Base-by-base conservation (phyloP, 2,888 invertebrate species). In the Agrochola litura region DNA sequence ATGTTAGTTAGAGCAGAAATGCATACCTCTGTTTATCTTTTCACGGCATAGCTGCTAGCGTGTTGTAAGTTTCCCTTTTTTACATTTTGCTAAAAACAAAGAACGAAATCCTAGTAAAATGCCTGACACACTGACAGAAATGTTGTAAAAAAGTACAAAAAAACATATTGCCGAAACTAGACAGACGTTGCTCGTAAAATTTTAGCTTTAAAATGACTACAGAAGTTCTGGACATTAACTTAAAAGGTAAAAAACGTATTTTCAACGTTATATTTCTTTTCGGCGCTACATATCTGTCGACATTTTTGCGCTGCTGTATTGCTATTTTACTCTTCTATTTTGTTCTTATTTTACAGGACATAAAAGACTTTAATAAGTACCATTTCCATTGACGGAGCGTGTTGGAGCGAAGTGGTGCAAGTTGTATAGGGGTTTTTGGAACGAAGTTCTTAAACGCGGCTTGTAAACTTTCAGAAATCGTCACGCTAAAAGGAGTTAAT, bases 191-290 rank as follows among this genome's bases (percentile, higher is more conserved):
- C 54, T 63, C 46, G 49, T 60, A 46, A 12, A 30, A 49, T 79
- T 83, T 68, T 64, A 37, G 37, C 64, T 68, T 68, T 30, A 63
- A 69, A 65, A 80, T 66, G n/a, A 79, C 58, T 81, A 37, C 84
- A 66, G 64, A 84, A 54, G 22, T 80, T 79, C 54, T 70, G 56
- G 54, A 83, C 68, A 83, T 77, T 64, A 79, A 30, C 65, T 43
- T 52, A 71, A 79, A 84, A 66, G 65, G 80, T 64, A 79, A 84
- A 80, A 80, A 84, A 71, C 25, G 14, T 25, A 54, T 71, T 84
- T 69, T 22, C 58, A 25, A 16, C 69, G 80, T 80, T 71, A 70
- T 56, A 49, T 84, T 79, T 61, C 58, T 56, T 70, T 84, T 71
- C 70, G 9, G n/a, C 60, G 54, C 79, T 61, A 79, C 46, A 79